Evolutionary conservation across 2,797 vertebrate species (phyloP), one percentile per base, ranked within the genome.

Genomic region (Remorina albescens): DNA sequence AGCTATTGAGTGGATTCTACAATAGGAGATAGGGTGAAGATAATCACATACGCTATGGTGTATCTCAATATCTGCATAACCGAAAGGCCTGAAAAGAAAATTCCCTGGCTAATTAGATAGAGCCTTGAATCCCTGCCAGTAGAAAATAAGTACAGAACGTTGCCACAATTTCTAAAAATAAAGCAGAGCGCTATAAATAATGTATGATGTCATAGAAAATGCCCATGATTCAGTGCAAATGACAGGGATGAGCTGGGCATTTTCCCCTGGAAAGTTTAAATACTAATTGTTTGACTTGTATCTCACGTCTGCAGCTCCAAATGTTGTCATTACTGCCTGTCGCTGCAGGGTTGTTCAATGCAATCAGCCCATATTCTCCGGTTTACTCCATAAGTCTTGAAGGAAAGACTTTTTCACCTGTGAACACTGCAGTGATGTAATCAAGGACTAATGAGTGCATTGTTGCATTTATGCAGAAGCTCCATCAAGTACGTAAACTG

Each of bases 381-480:
- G 12, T 44, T 47, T 67, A 4, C 34, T 56, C 36, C 15, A n/a
- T 26, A 32, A 32, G n/a, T 55, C 30, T 65, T 23, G 53, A 42
- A 30, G 8, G 3, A 15, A 9, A 47, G 66, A 67, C 42, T 56
- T 49, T 79, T 67, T 61, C 47, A 64, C 47, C 66, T 36, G 28
- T 61, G 66, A 49, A 62, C 37, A 55, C 53, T 49, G 70, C 66
- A 51, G 50, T 39, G 34, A 76, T 64, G 34, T 60, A 68, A 78
- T 68, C 28, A 39, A 53, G 41, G 55, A 54, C 46, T 69, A 71
- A 74, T 18, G 54, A 71, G 61, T 59, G 61, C 59, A 51, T 39
- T 75, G 46, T 71, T 82, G 65, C 67, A 74, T 76, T 82, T 46
- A 67, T 74, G 60, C 42, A 75, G 18, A 15, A 66, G 60, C 64